Evolutionary conservation across 2,888 invertebrate genomes (phyloP).

Genomic region (Pheosia gnoma): DNA sequence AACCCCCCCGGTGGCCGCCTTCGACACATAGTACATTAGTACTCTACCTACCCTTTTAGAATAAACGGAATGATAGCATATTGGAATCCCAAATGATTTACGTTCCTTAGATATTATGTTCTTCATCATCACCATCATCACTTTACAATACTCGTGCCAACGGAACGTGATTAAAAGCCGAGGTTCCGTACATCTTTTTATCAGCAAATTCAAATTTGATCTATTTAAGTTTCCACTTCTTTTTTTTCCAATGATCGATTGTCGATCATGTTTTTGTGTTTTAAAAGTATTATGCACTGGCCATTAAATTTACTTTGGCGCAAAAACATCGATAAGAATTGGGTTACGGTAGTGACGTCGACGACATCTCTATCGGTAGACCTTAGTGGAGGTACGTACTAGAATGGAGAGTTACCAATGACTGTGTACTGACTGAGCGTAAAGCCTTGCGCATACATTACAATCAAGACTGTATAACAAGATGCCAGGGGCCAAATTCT

Average conservation of each 20-base stretch:
- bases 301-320: slow-evolving; percentile 1
- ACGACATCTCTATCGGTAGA: slow-evolving; percentile 2
- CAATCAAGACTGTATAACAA: no score
- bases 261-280: not conserved
- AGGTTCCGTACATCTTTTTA: not conserved
- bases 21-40: no score
- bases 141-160: not conserved
- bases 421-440: not conserved
- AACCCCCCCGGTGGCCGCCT: no score
- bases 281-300: slow-evolving; percentile 1
- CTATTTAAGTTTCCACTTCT: not conserved
- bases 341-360: slow-evolving; percentile 1
- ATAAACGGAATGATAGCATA: no score
- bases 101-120: no score
- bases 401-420: not conserved
- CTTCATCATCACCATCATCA: no score
- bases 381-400: slow-evolving; percentile 2
- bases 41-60: no score
- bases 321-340: slow-evolving; percentile 1
- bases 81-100: no score
- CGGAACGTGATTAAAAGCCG: slow-evolving; percentile 10
- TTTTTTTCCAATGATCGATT: not conserved
- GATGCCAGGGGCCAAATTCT: no score
- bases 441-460: no score
- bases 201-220: not conserved